A percentile compares a stretch with the other conserved stretches of the same genome.
Conservation (phyloP, 64 coral and sea anemone genomes). For the Dendrophyllia cribrosa region DNA sequence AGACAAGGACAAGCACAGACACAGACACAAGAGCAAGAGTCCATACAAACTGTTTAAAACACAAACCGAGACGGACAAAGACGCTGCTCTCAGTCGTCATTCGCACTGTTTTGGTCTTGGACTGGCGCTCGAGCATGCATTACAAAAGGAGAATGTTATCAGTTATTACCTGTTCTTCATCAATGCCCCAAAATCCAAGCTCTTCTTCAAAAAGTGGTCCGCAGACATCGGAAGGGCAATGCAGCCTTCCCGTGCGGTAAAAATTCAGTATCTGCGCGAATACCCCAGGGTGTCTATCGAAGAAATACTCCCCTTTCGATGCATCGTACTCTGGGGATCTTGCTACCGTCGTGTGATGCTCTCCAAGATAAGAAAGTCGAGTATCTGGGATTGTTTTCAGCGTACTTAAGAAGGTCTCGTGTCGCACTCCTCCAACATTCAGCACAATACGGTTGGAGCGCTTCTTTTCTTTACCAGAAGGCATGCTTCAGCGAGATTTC, state of each 20-base stretch:
- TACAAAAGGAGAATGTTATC: too few relatives aligned
- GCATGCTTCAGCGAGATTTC: constrained; percentile 38
- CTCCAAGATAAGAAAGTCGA: constrained; percentile 85
- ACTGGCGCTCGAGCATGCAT: too few relatives aligned
- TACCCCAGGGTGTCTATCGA: constrained; percentile 89
- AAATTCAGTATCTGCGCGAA: constrained; percentile 92
- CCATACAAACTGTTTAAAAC: too few relatives aligned
- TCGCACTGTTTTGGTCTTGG: too few relatives aligned
- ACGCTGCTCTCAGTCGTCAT: too few relatives aligned
- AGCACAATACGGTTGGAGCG: constrained; percentile 82
- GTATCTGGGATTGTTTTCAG: constrained; percentile 87
- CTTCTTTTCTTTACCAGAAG: constrained; percentile 64
- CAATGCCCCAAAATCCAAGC: constrained; percentile 91
- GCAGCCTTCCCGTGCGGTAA: constrained; percentile 90
- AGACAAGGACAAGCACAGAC: too few relatives aligned
- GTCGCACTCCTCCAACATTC: constrained; percentile 85
- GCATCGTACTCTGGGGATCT: constrained; percentile 82
- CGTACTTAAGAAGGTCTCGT: constrained; percentile 86
- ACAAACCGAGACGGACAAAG: too few relatives aligned
- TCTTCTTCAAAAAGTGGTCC: constrained; percentile 90
- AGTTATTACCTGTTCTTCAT: constrained; percentile 83
- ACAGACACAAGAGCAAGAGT: too few relatives aligned
- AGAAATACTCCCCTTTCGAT: constrained; percentile 81
- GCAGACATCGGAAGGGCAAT: constrained; percentile 86
- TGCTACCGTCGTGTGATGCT: constrained; percentile 72